Conservation (phyloP, 1,140 invertebrate genomes). For the Patella vulgata region DNA sequence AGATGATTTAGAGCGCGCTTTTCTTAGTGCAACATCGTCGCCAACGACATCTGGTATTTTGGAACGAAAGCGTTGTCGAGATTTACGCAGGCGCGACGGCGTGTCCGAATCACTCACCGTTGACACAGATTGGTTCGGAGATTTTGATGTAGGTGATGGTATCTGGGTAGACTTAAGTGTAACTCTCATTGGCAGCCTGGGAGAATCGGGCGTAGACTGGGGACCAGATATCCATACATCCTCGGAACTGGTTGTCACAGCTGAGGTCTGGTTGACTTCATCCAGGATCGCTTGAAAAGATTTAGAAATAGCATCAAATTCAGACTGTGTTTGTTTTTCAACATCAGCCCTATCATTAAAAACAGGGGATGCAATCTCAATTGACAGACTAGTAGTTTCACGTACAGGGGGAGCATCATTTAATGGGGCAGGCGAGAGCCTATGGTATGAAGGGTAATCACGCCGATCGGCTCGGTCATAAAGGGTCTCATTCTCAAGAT, state of each 20-base stretch:
- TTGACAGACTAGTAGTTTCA: neutral
- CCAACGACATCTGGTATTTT: constrained; percentile 18
- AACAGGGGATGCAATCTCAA: constrained; percentile 12
- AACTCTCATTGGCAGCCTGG: no score
- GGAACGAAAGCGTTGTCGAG: constrained; percentile 23
- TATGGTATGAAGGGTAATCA: constrained; percentile 27
- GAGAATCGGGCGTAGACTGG: no score
- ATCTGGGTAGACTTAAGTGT: no score
- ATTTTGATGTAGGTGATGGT: no score
- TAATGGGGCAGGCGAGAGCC: neutral
- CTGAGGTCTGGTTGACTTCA: constrained; percentile 47
- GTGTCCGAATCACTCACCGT: no score
- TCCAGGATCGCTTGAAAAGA: constrained; percentile 57
- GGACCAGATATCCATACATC: no score
- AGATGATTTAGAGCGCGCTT: constrained; percentile 29
- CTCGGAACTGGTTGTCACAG: constrained; percentile 18
- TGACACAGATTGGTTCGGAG: no score
- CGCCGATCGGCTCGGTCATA: constrained; percentile 28
- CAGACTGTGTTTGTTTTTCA: constrained; percentile 49
- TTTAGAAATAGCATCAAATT: constrained; percentile 57
- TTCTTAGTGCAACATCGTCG: constrained; percentile 19
- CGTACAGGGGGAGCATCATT: neutral
- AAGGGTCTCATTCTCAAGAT: constrained; percentile 41
- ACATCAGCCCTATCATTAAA: constrained; percentile 34
- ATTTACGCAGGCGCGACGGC: neutral